Evolutionary conservation across 1,140 invertebrate species (phyloP), one percentile per base, ranked within the genome.

Genomic region (Caenorhabditis brenneri): DNA sequence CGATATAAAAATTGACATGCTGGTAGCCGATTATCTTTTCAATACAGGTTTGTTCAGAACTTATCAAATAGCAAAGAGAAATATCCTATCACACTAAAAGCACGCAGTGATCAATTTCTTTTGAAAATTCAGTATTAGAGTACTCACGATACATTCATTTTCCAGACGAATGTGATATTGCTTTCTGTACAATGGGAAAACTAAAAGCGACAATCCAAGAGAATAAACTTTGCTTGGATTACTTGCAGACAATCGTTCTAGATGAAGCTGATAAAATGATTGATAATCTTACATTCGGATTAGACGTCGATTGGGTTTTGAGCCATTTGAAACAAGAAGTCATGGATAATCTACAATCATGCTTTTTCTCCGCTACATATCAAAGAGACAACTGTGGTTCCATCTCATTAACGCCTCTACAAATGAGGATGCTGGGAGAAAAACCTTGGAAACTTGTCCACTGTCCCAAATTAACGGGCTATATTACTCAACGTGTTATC

Each of bases 191-290:
- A 10, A 74, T 74, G 65, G 65, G 65, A 24, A 74, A 74, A 24
- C n/a, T 74, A n/a, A 74, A 74, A 42, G 33, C 65, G 15, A 19
- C 65, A 9, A 42, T 74, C n/a, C 36, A 74, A 24, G 19, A 16
- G 4, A n/a, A n/a, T 12, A 10, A n/a, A 3, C 15, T 74, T 12
- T 5, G 15, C 24, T n/a, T 74, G 0, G 65, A 74, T 31, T 24
- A 74, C 46, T 46, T 74, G 22, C 42, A 74, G 24, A 74, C 46
- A 36, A 74, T 74, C 0, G n/a, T 74, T 39, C 36, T 74, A 2
- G 65, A 74, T 46, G 65, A 74, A 74, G 33, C 65, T 19, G 65
- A 74, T 74, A 74, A 74, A 74, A 74, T 74, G 65, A 74, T 42
- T 7, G 65, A 74, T n/a, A 42, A 5, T 12, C 3, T n/a, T 4